Conservation (phyloP, 1,140 invertebrate genomes). For the Aethina tumida region DNA sequence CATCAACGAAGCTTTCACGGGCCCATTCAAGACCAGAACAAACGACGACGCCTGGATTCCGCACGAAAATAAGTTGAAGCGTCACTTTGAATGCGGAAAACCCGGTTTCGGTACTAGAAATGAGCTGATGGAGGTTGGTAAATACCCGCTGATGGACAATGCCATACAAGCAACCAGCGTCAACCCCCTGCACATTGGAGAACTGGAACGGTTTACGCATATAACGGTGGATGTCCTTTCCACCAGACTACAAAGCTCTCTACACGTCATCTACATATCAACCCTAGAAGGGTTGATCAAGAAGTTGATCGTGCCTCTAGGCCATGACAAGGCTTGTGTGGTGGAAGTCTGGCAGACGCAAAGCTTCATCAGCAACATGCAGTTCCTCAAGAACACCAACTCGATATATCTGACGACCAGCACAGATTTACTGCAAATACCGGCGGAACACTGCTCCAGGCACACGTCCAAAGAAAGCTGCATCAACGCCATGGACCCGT, state of each 20-base stretch:
- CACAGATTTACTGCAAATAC: constrained; percentile 57
- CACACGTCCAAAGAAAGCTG: constrained; percentile 62
- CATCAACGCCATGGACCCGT: constrained; percentile 78
- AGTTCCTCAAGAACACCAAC: constrained; percentile 71
- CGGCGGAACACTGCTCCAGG: constrained; percentile 65
- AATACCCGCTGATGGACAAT: constrained; percentile 81
- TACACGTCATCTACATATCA: constrained; percentile 71
- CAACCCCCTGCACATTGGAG: constrained; percentile 58
- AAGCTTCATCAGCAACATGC: constrained; percentile 55
- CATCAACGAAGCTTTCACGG: constrained; percentile 74
- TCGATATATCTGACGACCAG: constrained; percentile 76
- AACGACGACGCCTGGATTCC: constrained; percentile 70
- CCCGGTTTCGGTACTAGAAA: constrained; percentile 22
- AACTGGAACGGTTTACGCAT: constrained; percentile 66
- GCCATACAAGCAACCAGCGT: constrained; percentile 65
- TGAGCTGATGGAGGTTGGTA: constrained; percentile 54
- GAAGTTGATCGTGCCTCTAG: constrained; percentile 68
- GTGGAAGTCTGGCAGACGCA: constrained; percentile 76
- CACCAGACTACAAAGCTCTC: constrained; percentile 52
- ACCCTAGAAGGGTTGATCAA: constrained; percentile 65
- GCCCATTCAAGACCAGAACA: constrained; percentile 77
- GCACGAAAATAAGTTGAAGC: constrained; percentile 42
- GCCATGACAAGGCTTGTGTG: constrained; percentile 62
- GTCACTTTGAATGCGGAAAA: constrained; percentile 51
- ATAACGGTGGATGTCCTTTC: constrained; percentile 67